These are phyloP conservation scores for Pogonus chalceus DNA, from an alignment of 1,140 invertebrate species.

Conservation along the genomic window DNA sequence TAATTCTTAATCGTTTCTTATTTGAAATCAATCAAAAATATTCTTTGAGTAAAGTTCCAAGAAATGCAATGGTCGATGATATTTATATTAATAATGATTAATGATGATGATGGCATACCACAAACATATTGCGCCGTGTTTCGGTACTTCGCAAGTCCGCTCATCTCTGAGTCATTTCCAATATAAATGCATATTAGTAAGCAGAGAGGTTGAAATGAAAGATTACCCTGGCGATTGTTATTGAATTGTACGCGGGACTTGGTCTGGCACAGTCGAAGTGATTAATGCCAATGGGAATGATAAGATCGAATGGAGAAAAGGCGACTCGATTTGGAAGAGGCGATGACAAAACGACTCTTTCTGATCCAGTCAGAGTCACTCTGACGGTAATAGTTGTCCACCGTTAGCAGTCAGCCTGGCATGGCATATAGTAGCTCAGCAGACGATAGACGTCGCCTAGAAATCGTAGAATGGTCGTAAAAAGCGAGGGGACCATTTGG, in stretches of 20 bases:
- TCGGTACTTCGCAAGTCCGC: not conserved
- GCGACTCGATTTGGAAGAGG: not conserved
- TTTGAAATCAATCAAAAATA: too few relatives aligned
- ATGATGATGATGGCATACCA: not conserved
- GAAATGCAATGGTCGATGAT: too few relatives aligned
- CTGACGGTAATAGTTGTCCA: too few relatives aligned
- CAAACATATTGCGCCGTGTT: not conserved
- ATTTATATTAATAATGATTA: not conserved
- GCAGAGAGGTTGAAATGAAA: not conserved
- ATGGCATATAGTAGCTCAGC: too few relatives aligned
- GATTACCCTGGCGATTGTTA: slow-evolving; percentile 1
- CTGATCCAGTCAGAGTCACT: not conserved
- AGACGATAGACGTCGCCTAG: too few relatives aligned
- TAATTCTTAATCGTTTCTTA: too few relatives aligned
- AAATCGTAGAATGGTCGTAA: too few relatives aligned
- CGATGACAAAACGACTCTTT: slow-evolving; percentile 1
- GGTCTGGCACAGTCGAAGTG: not conserved
- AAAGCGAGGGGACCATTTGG: not conserved
- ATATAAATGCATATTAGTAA: slow-evolving; percentile 5
- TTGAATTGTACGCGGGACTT: not conserved
- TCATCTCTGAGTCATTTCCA: not conserved
- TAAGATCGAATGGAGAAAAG: not conserved
- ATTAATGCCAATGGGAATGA: not conserved
- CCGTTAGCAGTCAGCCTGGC: too few relatives aligned
- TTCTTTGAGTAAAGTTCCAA: not conserved